Conservation (phyloP, 2,113 vertebrate species). For the Pyxicephalus adspersus region DNA sequence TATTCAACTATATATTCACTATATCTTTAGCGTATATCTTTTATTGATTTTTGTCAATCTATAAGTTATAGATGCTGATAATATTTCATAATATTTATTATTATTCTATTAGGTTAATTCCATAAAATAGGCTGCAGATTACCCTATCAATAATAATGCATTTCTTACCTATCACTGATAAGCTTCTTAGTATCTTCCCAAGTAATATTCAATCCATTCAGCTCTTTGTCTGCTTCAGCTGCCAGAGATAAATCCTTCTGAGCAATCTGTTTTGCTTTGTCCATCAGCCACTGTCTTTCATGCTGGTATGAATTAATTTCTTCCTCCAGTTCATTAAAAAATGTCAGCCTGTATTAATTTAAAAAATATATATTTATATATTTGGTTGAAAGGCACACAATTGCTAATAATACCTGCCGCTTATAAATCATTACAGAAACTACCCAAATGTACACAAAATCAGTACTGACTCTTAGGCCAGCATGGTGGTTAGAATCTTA, state of each 20-base stretch:
- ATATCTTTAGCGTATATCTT: too few species aligned
- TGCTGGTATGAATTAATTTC: conserved; percentile 89
- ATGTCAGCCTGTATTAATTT: conserved; percentile 77
- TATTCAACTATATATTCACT: too few species aligned
- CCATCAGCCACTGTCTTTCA: conserved; percentile 88
- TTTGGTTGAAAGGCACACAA: too few species aligned
- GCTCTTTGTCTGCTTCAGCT: conserved; percentile 78
- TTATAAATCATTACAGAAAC: too few species aligned
- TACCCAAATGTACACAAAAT: too few species aligned
- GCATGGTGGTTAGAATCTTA: too few species aligned
- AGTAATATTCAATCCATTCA: conserved; percentile 76
- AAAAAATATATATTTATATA: neutral
- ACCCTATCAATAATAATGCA: neutral
- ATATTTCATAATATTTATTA: too few species aligned
- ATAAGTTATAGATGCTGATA: too few species aligned
- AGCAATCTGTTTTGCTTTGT: conserved; percentile 88
- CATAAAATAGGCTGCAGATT: neutral
- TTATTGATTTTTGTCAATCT: too few species aligned
- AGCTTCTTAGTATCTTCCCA: conserved; percentile 83
- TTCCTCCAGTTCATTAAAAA: conserved; percentile 90
- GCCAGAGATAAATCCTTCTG: conserved; percentile 82
- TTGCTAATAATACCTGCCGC: too few species aligned
- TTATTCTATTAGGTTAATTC: too few species aligned
- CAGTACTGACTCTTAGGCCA: too few species aligned
- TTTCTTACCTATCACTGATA: conserved; percentile 83